phyloP scores from a whole-genome alignment of 2,113 vertebrate species.

The Stomatorhinus ivindoensis region DNA sequence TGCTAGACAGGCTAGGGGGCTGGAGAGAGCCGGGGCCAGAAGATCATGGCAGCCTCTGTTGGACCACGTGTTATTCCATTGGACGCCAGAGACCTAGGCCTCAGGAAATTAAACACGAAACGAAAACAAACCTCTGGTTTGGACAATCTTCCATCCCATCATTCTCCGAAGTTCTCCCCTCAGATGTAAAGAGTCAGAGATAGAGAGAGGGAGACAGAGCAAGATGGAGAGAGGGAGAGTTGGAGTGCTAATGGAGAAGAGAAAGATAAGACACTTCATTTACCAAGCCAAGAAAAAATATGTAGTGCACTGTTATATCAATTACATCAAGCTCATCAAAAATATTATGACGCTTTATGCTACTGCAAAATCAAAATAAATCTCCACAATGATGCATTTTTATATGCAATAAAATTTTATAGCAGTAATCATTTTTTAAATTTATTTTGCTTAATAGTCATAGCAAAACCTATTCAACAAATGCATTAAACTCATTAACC shows the following conservation, averaged over 20 bases:
- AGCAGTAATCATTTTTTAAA: neutral
- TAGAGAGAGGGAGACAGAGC: neutral
- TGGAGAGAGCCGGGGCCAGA: slow-evolving; percentile 20
- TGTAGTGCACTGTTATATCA: neutral
- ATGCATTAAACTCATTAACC: neutral
- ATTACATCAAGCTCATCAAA: neutral
- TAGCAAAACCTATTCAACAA: neutral
- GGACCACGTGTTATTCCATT: slow-evolving; percentile 37
- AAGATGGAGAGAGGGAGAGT: neutral
- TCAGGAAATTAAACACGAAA: slow-evolving; percentile 98
- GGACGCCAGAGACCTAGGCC: slow-evolving; percentile 75
- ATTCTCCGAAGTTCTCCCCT: slow-evolving; percentile 59
- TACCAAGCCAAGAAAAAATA: neutral
- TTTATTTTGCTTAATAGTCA: neutral
- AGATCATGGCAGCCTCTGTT: slow-evolving; percentile 29
- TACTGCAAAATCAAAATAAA: neutral
- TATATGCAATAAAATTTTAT: neutral
- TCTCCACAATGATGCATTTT: neutral
- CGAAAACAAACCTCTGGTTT: slow-evolving; percentile 83
- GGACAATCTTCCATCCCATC: slow-evolving; percentile 68
- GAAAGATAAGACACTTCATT: neutral
- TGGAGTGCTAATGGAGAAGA: neutral
- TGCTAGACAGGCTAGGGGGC: slow-evolving; percentile 25
- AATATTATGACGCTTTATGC: neutral
- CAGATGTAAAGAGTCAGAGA: slow-evolving; percentile 35